These are phyloP conservation scores for Todiramphus saurophagus DNA, from an alignment of 2,113 vertebrate genomes.

Conservation along the genomic window DNA sequence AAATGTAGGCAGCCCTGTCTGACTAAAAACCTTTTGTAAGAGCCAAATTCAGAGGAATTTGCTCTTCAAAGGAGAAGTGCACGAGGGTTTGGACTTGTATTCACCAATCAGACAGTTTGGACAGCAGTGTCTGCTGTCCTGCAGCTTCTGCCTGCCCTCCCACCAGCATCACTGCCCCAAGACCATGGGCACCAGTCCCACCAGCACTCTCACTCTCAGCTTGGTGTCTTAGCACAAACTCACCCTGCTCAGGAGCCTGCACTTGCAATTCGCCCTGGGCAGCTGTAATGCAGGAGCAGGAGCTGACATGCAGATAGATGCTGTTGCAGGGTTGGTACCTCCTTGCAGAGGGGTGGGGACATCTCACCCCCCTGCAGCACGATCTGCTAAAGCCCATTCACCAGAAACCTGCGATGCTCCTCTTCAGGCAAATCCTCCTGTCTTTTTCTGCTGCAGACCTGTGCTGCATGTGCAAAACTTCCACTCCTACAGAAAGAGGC, in stretches of 20 bases:
- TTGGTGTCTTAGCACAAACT: not conserved
- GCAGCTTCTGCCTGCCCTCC: not conserved
- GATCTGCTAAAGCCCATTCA: not conserved
- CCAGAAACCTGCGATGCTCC: not conserved
- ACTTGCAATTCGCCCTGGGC: not conserved
- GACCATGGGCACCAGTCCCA: rapidly evolving
- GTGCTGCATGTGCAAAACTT: not conserved
- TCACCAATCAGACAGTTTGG: not conserved
- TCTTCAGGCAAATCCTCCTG: not conserved
- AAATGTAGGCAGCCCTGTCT: not conserved
- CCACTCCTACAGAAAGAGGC: not conserved
- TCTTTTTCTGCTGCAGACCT: not conserved
- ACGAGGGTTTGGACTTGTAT: not conserved
- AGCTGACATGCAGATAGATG: not conserved
- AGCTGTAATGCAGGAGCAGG: not conserved
- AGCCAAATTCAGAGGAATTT: not conserved
- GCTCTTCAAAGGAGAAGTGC: not conserved
- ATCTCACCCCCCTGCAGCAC: not conserved
- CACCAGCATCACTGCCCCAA: not conserved
- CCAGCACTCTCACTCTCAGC: not conserved
- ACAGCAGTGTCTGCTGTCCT: not conserved
- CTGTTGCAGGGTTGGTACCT: not conserved
- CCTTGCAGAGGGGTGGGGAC: not conserved
- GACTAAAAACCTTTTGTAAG: not conserved
- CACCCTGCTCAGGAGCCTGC: not conserved